These are phyloP conservation scores for Haliclona indistincta DNA, from an alignment of 37 sponge, comb jelly and placozoan genomes.

Conservation along the genomic window DNA sequence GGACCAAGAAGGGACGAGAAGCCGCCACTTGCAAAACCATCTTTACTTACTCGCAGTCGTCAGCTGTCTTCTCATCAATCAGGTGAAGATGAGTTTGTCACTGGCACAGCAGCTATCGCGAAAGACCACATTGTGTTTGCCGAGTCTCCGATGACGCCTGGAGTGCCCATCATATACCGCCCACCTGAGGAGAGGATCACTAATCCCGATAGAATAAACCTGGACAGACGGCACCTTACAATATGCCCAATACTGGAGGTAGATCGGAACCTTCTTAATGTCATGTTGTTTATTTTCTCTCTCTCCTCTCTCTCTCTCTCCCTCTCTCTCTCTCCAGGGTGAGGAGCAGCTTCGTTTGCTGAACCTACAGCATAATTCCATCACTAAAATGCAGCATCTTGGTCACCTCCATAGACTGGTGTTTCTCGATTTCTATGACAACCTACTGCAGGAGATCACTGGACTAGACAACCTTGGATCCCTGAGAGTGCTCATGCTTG, in stretches of 20 bases:
- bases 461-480: conserved; percentile 79
- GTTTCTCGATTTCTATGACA: conserved; percentile 97
- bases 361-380: conserved; percentile 95
- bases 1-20: conserved; percentile 24
- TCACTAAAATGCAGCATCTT: conserved; percentile 81
- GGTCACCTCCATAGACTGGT: conserved; percentile 73
- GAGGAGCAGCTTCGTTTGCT: conserved; percentile 86
- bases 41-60: too few species aligned
- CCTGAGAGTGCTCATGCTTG: conserved; percentile 95
- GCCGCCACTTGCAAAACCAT: conserved; percentile 3
- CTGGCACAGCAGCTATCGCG: not conserved
- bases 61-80: too few species aligned
- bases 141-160: conserved; percentile 48
- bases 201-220: conserved; percentile 89
- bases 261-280: too few species aligned
- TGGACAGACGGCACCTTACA: conserved; percentile 82
- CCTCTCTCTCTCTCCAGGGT: too few species aligned
- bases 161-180: conserved; percentile 78
- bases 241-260: conserved; percentile 85
- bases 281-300: too few species aligned
- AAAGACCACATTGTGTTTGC: conserved; percentile 40
- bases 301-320: too few species aligned
- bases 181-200: conserved; percentile 77
- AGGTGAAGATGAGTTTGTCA: not conserved
- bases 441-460: conserved; percentile 85